phyloP scores from a whole-genome alignment of 2,113 vertebrate species.

The Pontoporia blainvillei region DNA sequence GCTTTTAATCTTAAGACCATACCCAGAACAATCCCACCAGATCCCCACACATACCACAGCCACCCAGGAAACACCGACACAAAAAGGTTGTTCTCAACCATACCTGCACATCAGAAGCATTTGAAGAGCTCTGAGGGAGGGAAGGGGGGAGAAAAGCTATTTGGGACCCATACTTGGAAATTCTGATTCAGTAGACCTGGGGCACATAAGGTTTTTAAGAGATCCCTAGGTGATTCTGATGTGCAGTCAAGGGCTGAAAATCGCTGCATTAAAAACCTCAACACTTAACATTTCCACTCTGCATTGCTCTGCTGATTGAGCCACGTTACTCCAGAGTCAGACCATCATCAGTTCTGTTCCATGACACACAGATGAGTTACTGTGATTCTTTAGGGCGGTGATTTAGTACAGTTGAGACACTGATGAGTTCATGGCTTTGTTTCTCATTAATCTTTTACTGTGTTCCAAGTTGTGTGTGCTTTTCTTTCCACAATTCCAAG shows the following conservation, averaged over 20 bases:
- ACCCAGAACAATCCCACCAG: background rate
- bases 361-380: constrained; percentile 20
- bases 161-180: background rate
- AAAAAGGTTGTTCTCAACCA: background rate
- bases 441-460: constrained; percentile 78
- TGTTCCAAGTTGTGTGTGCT: constrained; percentile 39
- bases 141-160: no score
- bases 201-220: background rate
- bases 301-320: background rate
- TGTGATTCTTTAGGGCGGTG: constrained; percentile 39
- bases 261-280: background rate
- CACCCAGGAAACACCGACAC: background rate
- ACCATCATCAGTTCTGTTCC: constrained; percentile 46
- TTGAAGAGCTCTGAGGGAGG: background rate
- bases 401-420: constrained; percentile 60
- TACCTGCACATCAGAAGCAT: background rate
- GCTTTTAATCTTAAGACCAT: background rate
- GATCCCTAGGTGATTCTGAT: background rate
- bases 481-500: constrained; percentile 50
- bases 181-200: background rate
- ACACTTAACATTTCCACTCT: background rate
- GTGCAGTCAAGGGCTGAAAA: background rate
- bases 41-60: background rate
- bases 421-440: constrained; percentile 67
- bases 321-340: background rate